Evolutionary conservation across 2,888 invertebrate species (phyloP), one percentile per base, ranked within the genome.

Genomic region (Venusia cambrica): DNA sequence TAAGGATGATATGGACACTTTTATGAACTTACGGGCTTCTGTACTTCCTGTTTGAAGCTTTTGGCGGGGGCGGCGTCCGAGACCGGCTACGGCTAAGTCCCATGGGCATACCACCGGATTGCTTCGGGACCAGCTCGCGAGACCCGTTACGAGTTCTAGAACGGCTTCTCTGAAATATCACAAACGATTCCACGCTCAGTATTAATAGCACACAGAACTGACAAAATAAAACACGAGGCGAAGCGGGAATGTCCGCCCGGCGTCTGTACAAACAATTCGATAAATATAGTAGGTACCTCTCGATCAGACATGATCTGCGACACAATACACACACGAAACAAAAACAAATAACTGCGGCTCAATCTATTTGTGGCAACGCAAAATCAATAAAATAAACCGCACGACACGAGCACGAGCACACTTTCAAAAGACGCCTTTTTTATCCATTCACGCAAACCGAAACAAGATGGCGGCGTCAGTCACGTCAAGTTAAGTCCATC

Each of bases 21-120:
- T 7, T 17, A 6, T 4, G 7, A 17, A 44, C 85, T 79, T 62
- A 87, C 88, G 85, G 85, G 74, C 80, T 84, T 48, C 84, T 76
- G 53, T 87, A 88, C 67, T 87, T 88, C 53, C 85, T 75, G 60
- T 64, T 73, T 3, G 80, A 55, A 13, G 78, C 56, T 76, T 87
- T 84, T 61, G 85, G 87, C 73, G 85, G 84, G 60, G 87, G 85
- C 63, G 85, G 85, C 64, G 87, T 85, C 54, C 85, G 64, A 18
- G 87, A 87, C 79, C 87, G 87, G 83, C 85, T 87, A 57, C 87
- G 66, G 60, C 81, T 87, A 48, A 83, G 81, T 10, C 81, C 85
- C 24, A 87, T 72, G 22, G 87, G 76, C 83, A 87, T 83, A 22
- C 58, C 72, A 15, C 11, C 39, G 8, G 69, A 51, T 28, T 76